A percentile compares a stretch with the other conserved stretches of the same genome.
Evolutionary conservation across 2,888 invertebrate species (phyloP).

Genomic region (Rhyacophila evoluta): DNA sequence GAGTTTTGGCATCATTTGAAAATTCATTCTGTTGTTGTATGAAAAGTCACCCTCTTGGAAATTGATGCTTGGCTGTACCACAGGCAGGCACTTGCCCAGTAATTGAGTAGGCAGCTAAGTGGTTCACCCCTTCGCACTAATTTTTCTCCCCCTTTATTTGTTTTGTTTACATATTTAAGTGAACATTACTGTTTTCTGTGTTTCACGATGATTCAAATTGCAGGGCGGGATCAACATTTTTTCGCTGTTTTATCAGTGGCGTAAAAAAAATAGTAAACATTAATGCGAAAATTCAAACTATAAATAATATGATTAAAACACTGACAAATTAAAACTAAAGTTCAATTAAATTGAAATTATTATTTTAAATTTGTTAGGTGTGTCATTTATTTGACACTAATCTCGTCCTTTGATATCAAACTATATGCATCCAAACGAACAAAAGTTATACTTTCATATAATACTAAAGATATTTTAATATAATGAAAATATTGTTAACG

Average conservation of each 20-base stretch:
- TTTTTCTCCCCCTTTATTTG: conserved; percentile 38
- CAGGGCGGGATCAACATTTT: background rate
- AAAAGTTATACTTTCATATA: no score
- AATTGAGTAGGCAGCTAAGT: conserved; percentile 34
- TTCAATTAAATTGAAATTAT: no score
- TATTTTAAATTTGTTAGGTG: no score
- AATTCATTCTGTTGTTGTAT: background rate
- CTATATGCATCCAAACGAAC: no score
- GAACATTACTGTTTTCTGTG: conserved; percentile 52
- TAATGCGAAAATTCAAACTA: no score
- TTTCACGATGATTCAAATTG: conserved; percentile 41
- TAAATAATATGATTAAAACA: no score
- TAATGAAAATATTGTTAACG: no score
- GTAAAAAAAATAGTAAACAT: background rate
- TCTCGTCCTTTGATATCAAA: no score
- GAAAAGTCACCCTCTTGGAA: background rate
- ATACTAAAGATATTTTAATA: no score
- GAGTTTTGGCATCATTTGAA: background rate
- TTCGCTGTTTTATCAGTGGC: background rate
- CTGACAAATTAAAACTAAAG: no score
- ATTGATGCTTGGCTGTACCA: background rate
- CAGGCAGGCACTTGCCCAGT: background rate
- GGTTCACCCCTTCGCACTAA: conserved; percentile 42
- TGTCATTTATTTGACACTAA: no score
- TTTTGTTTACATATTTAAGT: conserved; percentile 55